Percentiles rank a stretch among this genome's conserved stretches.
These are phyloP conservation scores for Ommatoiulus sabulosus DNA, from an alignment of 2,888 invertebrate genomes.

Conservation along the genomic window DNA sequence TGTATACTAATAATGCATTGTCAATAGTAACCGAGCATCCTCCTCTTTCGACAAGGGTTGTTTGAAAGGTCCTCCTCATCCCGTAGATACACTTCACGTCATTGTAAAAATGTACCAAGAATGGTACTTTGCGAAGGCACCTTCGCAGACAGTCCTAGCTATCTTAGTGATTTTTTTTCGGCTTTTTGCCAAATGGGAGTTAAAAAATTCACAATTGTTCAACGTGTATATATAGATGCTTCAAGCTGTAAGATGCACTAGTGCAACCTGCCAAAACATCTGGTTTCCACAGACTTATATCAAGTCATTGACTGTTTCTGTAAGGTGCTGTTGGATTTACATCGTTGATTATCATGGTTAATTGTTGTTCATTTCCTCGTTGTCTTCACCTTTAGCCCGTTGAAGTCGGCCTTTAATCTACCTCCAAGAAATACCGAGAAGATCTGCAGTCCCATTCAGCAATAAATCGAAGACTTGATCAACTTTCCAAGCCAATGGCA, in stretches of 20 bases:
- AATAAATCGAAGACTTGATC: conserved; percentile 15
- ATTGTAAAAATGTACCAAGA: background rate
- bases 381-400: background rate
- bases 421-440: background rate
- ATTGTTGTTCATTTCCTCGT: background rate
- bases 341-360: background rate
- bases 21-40: background rate
- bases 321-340: background rate
- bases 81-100: background rate
- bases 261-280: background rate
- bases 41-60: background rate
- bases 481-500: conserved; percentile 39
- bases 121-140: conserved; percentile 16
- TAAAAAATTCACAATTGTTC: background rate
- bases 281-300: background rate
- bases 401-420: background rate
- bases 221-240: background rate
- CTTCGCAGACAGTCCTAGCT: background rate
- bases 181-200: conserved; percentile 12
- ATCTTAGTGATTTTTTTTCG: conserved; percentile 10
- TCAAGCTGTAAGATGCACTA: background rate
- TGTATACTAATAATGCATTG: conserved; percentile 2
- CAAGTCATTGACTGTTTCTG: conserved; percentile 29
- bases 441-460: background rate
- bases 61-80: background rate